Evolutionary conservation across 2,888 invertebrate genomes (phyloP).

Genomic region (Amiota mariae): DNA sequence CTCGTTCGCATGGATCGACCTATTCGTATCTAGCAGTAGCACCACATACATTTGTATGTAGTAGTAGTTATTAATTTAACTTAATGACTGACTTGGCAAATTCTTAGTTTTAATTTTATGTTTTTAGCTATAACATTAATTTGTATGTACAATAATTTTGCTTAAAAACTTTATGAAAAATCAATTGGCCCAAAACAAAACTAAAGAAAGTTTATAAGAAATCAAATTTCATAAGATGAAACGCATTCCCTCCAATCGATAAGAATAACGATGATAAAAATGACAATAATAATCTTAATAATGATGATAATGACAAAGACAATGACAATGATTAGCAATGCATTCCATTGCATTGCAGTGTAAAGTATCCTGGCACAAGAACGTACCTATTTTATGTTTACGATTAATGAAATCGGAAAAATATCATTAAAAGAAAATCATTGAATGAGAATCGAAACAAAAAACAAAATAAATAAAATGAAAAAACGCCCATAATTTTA

Average conservation of each 20-base stretch:
- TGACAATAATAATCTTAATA: no score
- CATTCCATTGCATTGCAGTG: no score
- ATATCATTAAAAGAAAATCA: background rate
- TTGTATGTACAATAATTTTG: background rate
- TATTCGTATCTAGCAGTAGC: no score
- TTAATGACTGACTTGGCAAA: slow-evolving; percentile 14
- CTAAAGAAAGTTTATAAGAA: no score
- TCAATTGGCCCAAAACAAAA: background rate
- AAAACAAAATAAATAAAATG: background rate
- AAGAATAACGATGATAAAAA: no score
- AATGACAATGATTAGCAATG: no score
- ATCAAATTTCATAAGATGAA: background rate
- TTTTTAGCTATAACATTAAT: slow-evolving; percentile 5
- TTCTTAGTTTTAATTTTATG: slow-evolving; percentile 9
- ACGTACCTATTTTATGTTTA: no score
- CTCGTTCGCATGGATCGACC: background rate
- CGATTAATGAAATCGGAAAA: background rate
- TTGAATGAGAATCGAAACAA: background rate
- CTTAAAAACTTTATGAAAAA: background rate
- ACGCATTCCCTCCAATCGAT: slow-evolving; percentile 23
- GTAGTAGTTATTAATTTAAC: slow-evolving; percentile 1
- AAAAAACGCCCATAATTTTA: slow-evolving; percentile 21
- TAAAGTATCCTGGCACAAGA: no score
- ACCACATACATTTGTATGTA: no score
- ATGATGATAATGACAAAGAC: no score